Percentiles rank a stretch among this genome's conserved stretches.
Evolutionary conservation across 2,888 invertebrate genomes (phyloP).

Genomic region (Mechanitis messenoides): DNA sequence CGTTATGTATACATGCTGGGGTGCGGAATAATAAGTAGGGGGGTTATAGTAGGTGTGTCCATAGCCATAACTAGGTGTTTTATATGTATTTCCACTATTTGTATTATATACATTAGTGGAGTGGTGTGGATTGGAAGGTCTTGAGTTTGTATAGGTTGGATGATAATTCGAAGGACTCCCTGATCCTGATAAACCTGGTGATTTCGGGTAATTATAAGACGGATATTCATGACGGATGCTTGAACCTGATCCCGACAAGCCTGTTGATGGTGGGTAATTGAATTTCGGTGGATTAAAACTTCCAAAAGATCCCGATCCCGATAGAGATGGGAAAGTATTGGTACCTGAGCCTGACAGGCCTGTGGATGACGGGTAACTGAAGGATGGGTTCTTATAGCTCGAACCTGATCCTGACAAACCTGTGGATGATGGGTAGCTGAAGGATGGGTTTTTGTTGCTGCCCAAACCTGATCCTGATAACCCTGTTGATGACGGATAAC

Average conservation of each 20-base stretch:
- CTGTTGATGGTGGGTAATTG: conserved; percentile 21
- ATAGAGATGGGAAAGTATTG: conserved; percentile 25
- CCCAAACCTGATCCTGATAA: conserved; percentile 20
- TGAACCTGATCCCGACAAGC: conserved; percentile 31
- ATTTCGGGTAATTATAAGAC: conserved; percentile 18
- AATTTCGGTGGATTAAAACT: conserved; percentile 14
- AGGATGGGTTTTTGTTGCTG: conserved; percentile 12
- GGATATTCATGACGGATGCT: conserved; percentile 1
- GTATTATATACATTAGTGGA: conserved; percentile 31
- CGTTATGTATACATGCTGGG: conserved; percentile 58
- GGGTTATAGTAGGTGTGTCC: conserved; percentile 21
- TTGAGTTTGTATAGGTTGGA: conserved; percentile 13
- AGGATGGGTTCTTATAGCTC: conserved; percentile 4
- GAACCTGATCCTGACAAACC: conserved; percentile 17
- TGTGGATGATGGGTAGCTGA: conserved; percentile 16
- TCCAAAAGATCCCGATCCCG: conserved; percentile 22
- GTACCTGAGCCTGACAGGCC: conserved; percentile 17
- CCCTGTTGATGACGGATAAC: conserved; percentile 20
- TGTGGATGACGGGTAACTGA: conserved; percentile 15
- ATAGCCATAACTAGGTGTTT: conserved; percentile 22
- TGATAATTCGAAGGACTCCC: conserved; percentile 9
- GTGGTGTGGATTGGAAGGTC: conserved; percentile 10
- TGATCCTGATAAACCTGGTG: conserved; percentile 31
- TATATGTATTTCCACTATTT: conserved; percentile 23
- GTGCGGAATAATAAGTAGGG: conserved; percentile 48